phyloP scores from a whole-genome alignment of 92 coral and sea anemone genomes.

The Parazoanthus darwini region DNA sequence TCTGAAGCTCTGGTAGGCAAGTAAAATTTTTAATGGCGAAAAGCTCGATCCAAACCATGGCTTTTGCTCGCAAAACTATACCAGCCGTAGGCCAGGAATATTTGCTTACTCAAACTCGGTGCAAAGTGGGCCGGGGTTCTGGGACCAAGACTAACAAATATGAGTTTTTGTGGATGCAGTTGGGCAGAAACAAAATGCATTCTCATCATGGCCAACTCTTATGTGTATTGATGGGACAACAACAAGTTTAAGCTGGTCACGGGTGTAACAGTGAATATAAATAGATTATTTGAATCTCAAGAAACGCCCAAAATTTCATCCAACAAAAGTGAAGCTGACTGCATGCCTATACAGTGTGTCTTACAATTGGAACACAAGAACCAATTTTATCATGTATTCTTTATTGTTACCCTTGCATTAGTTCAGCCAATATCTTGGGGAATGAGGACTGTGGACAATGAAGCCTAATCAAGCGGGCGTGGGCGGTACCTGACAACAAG shows the following conservation, averaged over 20 bases:
- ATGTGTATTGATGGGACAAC: background rate
- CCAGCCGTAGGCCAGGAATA: background rate
- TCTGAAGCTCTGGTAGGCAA: conserved; percentile 8
- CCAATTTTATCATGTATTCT: conserved; percentile 7
- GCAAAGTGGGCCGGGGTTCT: background rate
- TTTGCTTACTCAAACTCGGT: background rate
- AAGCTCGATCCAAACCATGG: conserved; percentile 10
- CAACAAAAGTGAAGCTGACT: background rate
- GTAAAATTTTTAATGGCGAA: background rate
- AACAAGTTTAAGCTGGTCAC: conserved; percentile 8
- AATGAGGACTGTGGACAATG: conserved; percentile 18
- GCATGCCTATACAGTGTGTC: conserved; percentile 1
- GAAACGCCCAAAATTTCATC: conserved; percentile 20
- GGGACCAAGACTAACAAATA: background rate
- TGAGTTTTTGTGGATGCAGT: conserved; percentile 16
- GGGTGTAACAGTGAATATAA: conserved; percentile 13
- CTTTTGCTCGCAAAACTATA: conserved; percentile 13
- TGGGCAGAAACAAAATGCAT: background rate
- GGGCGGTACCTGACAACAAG: background rate
- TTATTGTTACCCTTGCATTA: conserved; percentile 7
- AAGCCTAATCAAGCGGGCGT: background rate
- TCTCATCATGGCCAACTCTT: background rate
- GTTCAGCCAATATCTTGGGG: conserved; percentile 14
- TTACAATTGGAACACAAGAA: conserved; percentile 15
- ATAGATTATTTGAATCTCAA: conserved; percentile 17